Evolutionary conservation across 2,113 vertebrate species (phyloP).

Genomic region (Dicerorhinus sumatrensis): DNA sequence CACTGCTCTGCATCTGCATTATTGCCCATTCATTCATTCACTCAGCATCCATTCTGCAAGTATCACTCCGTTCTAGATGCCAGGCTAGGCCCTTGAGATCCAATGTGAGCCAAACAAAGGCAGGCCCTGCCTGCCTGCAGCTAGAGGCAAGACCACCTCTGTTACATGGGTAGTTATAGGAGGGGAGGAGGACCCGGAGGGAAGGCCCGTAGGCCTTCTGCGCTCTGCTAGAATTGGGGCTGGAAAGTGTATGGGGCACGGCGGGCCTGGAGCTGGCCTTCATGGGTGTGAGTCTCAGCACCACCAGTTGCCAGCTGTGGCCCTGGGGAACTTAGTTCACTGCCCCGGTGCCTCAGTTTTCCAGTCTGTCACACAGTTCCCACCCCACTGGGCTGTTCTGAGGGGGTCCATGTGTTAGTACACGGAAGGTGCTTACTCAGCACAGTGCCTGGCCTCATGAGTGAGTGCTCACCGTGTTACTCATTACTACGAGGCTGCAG

Average conservation of each 20-base stretch:
- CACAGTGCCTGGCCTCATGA: not conserved
- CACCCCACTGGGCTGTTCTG: not conserved
- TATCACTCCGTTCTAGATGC: not conserved
- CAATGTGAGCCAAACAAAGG: not conserved
- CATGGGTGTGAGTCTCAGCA: not conserved
- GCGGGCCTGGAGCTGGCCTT: not conserved
- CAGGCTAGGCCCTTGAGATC: not conserved
- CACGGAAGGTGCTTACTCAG: accelerated
- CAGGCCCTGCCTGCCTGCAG: not conserved
- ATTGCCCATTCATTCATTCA: not conserved
- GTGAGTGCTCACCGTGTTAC: not conserved
- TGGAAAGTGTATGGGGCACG: accelerated
- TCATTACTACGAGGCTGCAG: not conserved
- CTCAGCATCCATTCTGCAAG: not conserved
- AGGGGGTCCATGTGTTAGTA: not conserved
- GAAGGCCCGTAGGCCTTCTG: accelerated
- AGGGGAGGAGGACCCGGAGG: not conserved
- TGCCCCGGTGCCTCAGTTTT: not conserved
- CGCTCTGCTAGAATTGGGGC: not conserved
- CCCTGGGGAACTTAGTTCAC: not conserved
- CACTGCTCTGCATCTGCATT: accelerated
- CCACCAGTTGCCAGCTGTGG: not conserved
- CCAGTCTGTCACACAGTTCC: not conserved
- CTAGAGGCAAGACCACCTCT: not conserved
- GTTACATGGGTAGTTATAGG: accelerated